Evolutionary conservation across 1,140 invertebrate species (phyloP), one percentile per base, ranked within the genome.

Genomic region (Chrysopa pallens): DNA sequence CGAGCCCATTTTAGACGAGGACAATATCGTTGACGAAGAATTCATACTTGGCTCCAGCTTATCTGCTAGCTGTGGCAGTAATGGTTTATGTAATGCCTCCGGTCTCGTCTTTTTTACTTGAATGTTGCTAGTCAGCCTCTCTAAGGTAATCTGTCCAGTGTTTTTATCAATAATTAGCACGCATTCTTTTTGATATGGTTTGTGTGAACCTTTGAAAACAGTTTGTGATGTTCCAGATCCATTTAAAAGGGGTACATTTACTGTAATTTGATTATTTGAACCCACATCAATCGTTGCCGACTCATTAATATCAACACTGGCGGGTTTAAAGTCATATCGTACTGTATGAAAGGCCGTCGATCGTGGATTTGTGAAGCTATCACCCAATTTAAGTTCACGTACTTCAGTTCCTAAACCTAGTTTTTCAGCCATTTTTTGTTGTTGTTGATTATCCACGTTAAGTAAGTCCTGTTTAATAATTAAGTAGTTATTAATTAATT

Each of bases 281-380:
- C 83, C 85, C 41, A 95, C 80, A 59, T 93, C 86, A 17, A 97
- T 75, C 14, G 71, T 80, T 15, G 89, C 88, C 63, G 84, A 80
- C 67, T 94, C 87, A 45, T 77, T 84, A 11, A 82, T 77, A 64
- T 95, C 91, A 31, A 95, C 86, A 55, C 89, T 94, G 2, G 91
- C 91, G 54, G 92, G 91, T 62, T 95, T 95, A 60, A 97, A 97
- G 66, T 97, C 91, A 84, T 89, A 89, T 73, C 84, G 80, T 17
- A 89, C 68, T 8, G 84, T 86, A 57, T 91, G 85, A 63, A 88
- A 89, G 45, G 80, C 73, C 35, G 70, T 71, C 4, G 74, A 65
- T 59, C 73, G 80, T 41, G 74, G 74, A 51, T 73, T 77, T 1
- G 71, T 76, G 59, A 89, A 89, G 54, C 79, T 85, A 42, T 78